Evolutionary conservation across 2,113 vertebrate species (phyloP).

Genomic region (Stegostoma tigrinum): DNA sequence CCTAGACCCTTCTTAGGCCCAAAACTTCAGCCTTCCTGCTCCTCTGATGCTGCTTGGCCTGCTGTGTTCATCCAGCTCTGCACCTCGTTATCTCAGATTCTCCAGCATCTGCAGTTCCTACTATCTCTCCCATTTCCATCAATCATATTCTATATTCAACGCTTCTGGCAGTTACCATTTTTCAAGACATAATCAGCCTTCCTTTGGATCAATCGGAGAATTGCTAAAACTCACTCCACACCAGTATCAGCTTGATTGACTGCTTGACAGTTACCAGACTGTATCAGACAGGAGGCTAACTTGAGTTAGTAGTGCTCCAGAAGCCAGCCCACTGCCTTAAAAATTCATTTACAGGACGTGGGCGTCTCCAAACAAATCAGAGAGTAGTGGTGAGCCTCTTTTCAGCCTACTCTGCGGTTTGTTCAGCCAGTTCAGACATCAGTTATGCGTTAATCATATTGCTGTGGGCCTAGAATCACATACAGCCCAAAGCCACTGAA

Average conservation of each 20-base stretch:
- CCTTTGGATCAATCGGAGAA: background rate
- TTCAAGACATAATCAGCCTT: background rate
- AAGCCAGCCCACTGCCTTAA: background rate
- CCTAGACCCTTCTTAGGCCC: too few relatives aligned
- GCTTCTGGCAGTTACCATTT: background rate
- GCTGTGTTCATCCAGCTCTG: too few relatives aligned
- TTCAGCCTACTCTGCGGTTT: background rate
- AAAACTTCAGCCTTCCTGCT: too few relatives aligned
- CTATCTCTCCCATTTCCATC: background rate
- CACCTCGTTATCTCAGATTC: too few relatives aligned
- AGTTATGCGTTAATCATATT: background rate
- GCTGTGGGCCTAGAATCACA: background rate
- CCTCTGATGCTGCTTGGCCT: too few relatives aligned
- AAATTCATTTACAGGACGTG: background rate
- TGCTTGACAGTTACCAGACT: background rate
- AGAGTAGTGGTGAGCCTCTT: background rate
- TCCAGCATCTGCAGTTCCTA: too few relatives aligned
- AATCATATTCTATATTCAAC: background rate
- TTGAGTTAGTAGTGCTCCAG: background rate
- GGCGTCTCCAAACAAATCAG: background rate
- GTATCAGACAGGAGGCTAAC: background rate
- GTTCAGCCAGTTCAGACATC: background rate
- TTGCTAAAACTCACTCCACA: background rate
- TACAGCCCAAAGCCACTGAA: too few relatives aligned
- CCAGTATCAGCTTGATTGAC: background rate